A percentile compares a stretch with the other conserved stretches of the same genome.
Conservation (phyloP, 2,888 invertebrate species). For the Leptinotarsa peninsularis region DNA sequence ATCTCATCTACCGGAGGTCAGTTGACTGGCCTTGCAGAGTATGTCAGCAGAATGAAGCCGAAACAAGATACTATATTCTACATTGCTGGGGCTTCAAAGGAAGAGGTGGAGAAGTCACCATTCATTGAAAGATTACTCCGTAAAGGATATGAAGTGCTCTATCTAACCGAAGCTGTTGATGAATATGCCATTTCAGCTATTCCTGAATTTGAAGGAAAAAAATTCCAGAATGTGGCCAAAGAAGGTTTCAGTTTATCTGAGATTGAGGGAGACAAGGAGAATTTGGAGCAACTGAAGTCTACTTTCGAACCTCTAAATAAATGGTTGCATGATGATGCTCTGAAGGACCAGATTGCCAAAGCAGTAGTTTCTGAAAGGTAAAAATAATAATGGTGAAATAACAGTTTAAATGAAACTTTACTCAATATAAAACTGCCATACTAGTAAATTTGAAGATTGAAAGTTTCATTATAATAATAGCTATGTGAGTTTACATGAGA, state of each 20-base stretch:
- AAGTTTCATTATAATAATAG: too few relatives aligned
- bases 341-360: constrained; percentile 83
- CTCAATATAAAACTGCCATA: too few relatives aligned
- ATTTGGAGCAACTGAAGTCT: constrained; percentile 79
- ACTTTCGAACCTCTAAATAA: constrained; percentile 89
- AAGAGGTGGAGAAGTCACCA: constrained; percentile 90
- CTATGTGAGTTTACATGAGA: too few relatives aligned
- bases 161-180: constrained; percentile 95
- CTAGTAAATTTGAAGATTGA: too few relatives aligned
- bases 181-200: constrained; percentile 96
- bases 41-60: constrained; percentile 94
- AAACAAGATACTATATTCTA: constrained; percentile 96
- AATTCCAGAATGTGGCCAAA: constrained; percentile 99
- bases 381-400: not conserved
- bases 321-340: constrained; percentile 86
- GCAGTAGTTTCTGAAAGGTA: constrained; percentile 85
- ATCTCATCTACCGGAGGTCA: constrained; percentile 79
- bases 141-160: constrained; percentile 96
- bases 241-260: constrained; percentile 93
- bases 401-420: not conserved
- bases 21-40: constrained; percentile 85
- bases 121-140: constrained; percentile 94
- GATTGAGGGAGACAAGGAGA: constrained; percentile 77
- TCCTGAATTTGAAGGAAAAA: constrained; percentile 98
- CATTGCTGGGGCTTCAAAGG: constrained; percentile 89